Conservation (phyloP, 2,797 vertebrate genomes). For the Microcaecilia unicolor region DNA sequence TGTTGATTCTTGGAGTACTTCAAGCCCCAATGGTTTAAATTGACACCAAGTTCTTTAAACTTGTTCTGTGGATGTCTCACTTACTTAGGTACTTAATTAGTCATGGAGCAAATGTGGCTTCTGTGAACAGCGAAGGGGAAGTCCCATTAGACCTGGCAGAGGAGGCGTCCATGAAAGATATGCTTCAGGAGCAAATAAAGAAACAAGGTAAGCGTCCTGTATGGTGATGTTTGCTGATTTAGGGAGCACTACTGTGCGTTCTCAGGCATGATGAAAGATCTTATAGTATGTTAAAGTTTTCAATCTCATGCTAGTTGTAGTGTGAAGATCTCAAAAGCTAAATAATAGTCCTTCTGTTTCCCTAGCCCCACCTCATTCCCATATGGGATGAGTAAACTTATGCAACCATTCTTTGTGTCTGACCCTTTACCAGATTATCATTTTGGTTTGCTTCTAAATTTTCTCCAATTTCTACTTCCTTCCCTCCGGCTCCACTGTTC, state of each 20-base stretch:
- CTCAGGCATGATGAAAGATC: neutral
- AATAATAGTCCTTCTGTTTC: neutral
- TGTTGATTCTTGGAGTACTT: too few species aligned
- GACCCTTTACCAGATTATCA: too few species aligned
- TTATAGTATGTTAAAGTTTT: neutral
- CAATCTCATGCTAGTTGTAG: neutral
- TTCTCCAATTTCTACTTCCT: too few species aligned
- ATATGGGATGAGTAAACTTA: too few species aligned
- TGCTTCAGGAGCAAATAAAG: conserved; percentile 61
- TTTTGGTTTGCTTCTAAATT: too few species aligned
- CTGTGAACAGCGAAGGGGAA: conserved; percentile 61
- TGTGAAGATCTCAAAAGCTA: neutral
- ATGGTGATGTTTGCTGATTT: too few species aligned
- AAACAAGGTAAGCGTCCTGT: too few species aligned
- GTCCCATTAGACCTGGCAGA: conserved; percentile 61
- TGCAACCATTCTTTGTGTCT: neutral
- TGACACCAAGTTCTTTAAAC: neutral
- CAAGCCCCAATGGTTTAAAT: too few species aligned
- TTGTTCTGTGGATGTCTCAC: conserved; percentile 1
- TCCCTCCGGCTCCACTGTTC: too few species aligned
- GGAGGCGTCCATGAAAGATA: conserved; percentile 61
- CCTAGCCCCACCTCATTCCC: too few species aligned
- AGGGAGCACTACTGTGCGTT: neutral
- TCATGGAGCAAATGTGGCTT: conserved; percentile 53
- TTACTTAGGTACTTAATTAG: conserved; percentile 48